Conservation (phyloP, 2,888 invertebrate genomes). For the Amiota minor region DNA sequence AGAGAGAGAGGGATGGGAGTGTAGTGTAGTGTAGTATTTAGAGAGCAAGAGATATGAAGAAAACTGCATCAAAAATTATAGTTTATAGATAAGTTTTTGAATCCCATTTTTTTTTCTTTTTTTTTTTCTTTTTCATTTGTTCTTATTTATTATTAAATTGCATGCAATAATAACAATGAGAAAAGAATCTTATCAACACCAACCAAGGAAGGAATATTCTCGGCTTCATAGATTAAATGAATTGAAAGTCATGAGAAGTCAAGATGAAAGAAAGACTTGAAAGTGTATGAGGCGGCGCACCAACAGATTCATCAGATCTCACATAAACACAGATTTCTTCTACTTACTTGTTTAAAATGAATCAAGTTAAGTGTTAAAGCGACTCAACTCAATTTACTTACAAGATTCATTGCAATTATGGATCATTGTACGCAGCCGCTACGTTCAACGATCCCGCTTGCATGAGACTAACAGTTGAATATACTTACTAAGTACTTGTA, state of each 20-base stretch:
- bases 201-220: not conserved
- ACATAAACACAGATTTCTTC: conserved; percentile 13
- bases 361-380: not conserved
- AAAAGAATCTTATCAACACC: not conserved
- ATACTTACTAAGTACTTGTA: too few relatives aligned
- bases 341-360: not conserved
- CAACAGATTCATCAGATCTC: conserved; percentile 14
- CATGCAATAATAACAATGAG: conserved; percentile 53
- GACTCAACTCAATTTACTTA: not conserved
- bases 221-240: conserved; percentile 46
- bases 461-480: not conserved
- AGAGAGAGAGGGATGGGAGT: not conserved
- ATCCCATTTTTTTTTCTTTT: conserved; percentile 11
- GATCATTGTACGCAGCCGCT: conserved; percentile 51
- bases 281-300: conserved; percentile 27
- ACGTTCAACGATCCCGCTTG: conserved; percentile 58
- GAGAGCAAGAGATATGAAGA: not conserved
- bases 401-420: conserved; percentile 40
- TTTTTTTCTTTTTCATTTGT: conserved; percentile 29
- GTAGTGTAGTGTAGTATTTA: too few relatives aligned
- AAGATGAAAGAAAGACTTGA: conserved; percentile 33
- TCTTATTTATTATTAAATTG: conserved; percentile 53
- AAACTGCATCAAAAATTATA: conserved; percentile 13
- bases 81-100: conserved; percentile 15
- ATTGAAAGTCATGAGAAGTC: not conserved